phyloP scores from a whole-genome alignment of 2,888 invertebrate genomes.

The Nysson spinosus region DNA sequence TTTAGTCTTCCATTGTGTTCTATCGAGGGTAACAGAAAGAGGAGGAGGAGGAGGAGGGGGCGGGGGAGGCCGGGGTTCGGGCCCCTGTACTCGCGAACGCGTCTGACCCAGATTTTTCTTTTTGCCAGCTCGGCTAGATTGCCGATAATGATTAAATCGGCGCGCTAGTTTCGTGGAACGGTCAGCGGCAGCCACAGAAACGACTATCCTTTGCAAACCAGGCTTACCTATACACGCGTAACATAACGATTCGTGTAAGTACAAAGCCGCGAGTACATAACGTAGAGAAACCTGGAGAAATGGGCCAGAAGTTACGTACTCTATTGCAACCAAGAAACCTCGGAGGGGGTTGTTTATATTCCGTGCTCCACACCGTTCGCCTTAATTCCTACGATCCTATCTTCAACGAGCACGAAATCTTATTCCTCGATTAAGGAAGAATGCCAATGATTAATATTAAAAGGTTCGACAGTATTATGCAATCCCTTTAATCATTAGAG shows the following conservation, averaged over 20 bases:
- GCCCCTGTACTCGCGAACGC: slow-evolving; percentile 6
- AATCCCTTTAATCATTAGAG: too few relatives aligned
- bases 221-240: slow-evolving; percentile 19
- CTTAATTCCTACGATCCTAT: slow-evolving; percentile 18
- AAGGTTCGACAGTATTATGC: neutral
- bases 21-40: slow-evolving; percentile 22
- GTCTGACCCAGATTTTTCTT: slow-evolving; percentile 67
- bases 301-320: slow-evolving; percentile 20
- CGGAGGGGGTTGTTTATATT: slow-evolving; percentile 11
- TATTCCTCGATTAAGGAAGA: slow-evolving; percentile 4
- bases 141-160: slow-evolving; percentile 68
- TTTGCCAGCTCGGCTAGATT: slow-evolving; percentile 64
- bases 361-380: slow-evolving; percentile 4
- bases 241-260: slow-evolving; percentile 33
- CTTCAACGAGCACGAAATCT: slow-evolving; percentile 19
- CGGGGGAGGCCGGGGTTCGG: slow-evolving; percentile 1
- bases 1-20: too few relatives aligned
- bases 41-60: too few relatives aligned
- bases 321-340: neutral
- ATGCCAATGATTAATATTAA: slow-evolving; percentile 1
- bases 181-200: slow-evolving; percentile 29
- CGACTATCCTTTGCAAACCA: slow-evolving; percentile 43
- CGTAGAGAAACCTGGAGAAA: too few relatives aligned
- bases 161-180: slow-evolving; percentile 61
- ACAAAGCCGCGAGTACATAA: slow-evolving; percentile 2